Conservation (phyloP, 1,140 invertebrate species). For the Ruditapes philippinarum region DNA sequence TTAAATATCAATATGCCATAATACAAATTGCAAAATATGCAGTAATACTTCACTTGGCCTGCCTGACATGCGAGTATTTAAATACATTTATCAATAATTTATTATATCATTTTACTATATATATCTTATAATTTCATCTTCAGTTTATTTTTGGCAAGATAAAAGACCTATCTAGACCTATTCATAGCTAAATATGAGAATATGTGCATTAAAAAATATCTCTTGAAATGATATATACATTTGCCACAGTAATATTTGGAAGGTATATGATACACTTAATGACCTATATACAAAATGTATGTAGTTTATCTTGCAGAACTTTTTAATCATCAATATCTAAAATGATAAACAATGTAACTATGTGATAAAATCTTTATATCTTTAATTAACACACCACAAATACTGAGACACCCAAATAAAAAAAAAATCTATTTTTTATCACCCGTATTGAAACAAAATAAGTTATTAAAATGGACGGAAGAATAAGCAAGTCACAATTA, state of each 20-base stretch:
- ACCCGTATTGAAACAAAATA: slow-evolving; percentile 7
- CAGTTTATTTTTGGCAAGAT: slow-evolving; percentile 14
- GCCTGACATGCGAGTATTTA: background rate
- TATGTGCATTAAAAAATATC: background rate
- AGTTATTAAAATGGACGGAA: background rate
- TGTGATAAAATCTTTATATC: background rate
- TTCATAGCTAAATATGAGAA: slow-evolving; percentile 2
- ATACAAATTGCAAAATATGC: too few species aligned
- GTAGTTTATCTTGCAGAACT: too few species aligned
- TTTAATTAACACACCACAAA: background rate
- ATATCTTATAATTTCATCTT: slow-evolving; percentile 27
- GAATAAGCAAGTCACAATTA: background rate
- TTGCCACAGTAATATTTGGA: background rate
- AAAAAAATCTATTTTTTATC: background rate
- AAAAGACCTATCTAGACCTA: slow-evolving; percentile 16
- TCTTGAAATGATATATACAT: background rate
- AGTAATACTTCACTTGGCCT: background rate
- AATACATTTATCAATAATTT: too few species aligned
- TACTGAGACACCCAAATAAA: background rate
- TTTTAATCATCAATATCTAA: too few species aligned
- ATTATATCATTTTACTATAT: too few species aligned
- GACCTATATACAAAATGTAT: too few species aligned
- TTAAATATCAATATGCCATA: too few species aligned
- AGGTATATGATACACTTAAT: background rate
- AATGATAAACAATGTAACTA: background rate